phyloP scores from a whole-genome alignment of 2,113 vertebrate species.

The Suricata suricatta region DNA sequence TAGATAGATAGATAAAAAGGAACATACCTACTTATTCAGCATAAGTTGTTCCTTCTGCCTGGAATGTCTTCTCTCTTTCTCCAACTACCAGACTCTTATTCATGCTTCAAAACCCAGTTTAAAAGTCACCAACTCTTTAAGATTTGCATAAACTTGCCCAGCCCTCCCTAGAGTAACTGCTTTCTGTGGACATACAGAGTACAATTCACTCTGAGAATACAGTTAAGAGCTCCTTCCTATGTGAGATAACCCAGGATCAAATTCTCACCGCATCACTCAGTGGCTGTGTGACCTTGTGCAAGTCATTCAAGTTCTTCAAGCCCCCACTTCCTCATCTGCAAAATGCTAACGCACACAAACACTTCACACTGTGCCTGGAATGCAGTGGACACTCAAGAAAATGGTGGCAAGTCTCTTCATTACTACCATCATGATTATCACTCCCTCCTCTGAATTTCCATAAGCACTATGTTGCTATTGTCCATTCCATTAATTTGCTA shows the following conservation, averaged over 20 bases:
- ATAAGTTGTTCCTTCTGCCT: background rate
- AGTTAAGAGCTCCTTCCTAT: background rate
- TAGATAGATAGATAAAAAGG: too few species aligned
- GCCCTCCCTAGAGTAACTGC: background rate
- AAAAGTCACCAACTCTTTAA: background rate
- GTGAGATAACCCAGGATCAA: background rate
- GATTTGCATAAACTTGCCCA: background rate
- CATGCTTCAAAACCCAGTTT: background rate
- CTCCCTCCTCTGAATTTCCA: background rate
- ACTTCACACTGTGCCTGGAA: background rate
- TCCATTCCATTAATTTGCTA: conserved; percentile 27
- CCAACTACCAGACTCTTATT: background rate
- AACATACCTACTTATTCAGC: background rate
- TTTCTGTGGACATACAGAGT: background rate
- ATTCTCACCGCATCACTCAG: background rate
- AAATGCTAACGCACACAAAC: background rate
- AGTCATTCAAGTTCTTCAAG: background rate
- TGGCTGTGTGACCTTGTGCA: background rate
- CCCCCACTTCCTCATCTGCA: background rate
- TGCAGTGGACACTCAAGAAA: background rate
- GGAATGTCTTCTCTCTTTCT: background rate
- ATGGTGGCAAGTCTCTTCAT: background rate
- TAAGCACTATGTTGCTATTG: background rate
- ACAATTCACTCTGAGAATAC: background rate
- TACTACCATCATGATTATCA: background rate